Base-by-base conservation (phyloP, 2,888 invertebrate species). In the Phaonia tiefii region DNA sequence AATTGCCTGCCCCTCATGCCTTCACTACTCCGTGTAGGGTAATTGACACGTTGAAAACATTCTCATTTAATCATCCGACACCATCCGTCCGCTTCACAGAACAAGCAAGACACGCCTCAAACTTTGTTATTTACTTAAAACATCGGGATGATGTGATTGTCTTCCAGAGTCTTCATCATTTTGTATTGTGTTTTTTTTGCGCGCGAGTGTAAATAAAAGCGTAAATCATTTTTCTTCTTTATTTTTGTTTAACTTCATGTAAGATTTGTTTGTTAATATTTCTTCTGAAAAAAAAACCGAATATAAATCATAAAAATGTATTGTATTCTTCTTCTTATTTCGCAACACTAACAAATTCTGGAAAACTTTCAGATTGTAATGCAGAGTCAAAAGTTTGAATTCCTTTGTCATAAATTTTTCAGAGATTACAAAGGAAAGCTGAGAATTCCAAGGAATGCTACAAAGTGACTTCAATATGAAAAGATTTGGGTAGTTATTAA, bases 361-460 rank as follows among this genome's bases (percentile, higher is more conserved):
- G n/a, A 42, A 71, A 65, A 71, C 65, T 51, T 75, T 60, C 31
- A 8, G 31, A 31, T 5, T 3, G 8, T 31, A 31, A 31, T 31
- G 31, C 31, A 5, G 31, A 31, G 51, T 51, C 51, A 51, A 51
- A 22, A 20, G 51, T 22, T 54, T 13, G 25, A 54, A 22, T 54
- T 54, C 54, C 25, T 25, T 25, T 22, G 4, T 4, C 46, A 15
- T 46, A 46, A 46, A 46, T 46, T n/a, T 8, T 15, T 15, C 2
- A 39, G 15, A 10, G 22, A 51, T 8, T 69, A 42, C 11, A 56
- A 51, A 37, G 20, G 15, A 15, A 37, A 60, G 3, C 31, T 31
- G 31, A 1, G 46, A 46, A 15, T 46, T 11, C 46, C 17, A 46
- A 15, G 17, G 46, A 15, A 49, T 7, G 17, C n/a, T n/a, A n/a